These are phyloP conservation scores for Apocrypta bakeri DNA, from an alignment of 1,140 invertebrate genomes.

Conservation along the genomic window DNA sequence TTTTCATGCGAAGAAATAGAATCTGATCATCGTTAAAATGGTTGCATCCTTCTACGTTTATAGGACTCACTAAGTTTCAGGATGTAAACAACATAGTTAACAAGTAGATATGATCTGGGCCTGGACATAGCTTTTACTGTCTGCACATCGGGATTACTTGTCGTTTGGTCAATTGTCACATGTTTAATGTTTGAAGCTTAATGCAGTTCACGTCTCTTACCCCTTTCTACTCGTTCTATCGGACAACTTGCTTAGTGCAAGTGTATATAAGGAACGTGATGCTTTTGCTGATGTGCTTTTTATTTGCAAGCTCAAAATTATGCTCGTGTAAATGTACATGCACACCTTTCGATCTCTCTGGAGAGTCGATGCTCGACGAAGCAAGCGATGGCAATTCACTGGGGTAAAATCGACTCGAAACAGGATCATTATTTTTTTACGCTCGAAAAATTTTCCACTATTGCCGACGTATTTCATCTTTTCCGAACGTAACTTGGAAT, in stretches of 20 bases:
- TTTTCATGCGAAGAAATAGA: neutral
- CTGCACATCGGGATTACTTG: neutral
- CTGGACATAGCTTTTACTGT: neutral
- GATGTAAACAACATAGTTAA: constrained; percentile 20
- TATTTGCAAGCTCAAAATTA: neutral
- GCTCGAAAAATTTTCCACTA: neutral
- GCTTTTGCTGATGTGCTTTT: neutral
- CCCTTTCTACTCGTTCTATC: too few species aligned
- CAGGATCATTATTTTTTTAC: neutral
- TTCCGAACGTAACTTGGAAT: neutral
- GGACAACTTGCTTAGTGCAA: neutral
- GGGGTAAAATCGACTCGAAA: neutral
- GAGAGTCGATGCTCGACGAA: neutral
- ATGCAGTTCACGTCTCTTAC: too few species aligned
- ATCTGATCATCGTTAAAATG: constrained; percentile 13
- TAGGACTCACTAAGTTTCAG: neutral
- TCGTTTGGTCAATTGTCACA: neutral
- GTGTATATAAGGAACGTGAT: neutral
- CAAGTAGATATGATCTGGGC: neutral
- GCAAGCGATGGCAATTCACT: neutral
- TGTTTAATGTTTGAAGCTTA: neutral
- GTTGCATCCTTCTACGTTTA: neutral
- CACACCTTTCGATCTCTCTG: neutral
- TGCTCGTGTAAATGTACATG: neutral
- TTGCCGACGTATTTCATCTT: neutral